Evolutionary conservation across 2,113 vertebrate species (phyloP).

Genomic region (Cephalopholis sonnerati): DNA sequence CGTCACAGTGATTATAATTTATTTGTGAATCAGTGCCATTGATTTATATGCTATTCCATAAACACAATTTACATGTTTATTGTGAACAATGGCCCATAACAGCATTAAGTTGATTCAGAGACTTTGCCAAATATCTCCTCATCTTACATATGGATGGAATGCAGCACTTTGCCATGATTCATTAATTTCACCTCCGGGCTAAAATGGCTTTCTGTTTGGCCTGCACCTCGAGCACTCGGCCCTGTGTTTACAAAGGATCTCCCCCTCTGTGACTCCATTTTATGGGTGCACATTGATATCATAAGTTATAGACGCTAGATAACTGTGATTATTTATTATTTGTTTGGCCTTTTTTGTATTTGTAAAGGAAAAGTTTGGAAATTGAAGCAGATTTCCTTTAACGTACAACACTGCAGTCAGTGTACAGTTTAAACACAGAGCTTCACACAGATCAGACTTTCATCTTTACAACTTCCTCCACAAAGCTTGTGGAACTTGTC

Average conservation of each 20-base stretch:
- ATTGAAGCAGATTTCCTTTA: background rate
- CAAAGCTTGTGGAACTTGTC: conserved; percentile 63
- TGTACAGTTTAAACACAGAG: conserved; percentile 15
- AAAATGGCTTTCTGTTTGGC: conserved; percentile 87
- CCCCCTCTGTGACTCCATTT: background rate
- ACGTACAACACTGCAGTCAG: background rate
- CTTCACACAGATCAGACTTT: conserved; percentile 28
- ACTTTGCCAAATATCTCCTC: conserved; percentile 88
- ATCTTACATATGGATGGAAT: conserved; percentile 90
- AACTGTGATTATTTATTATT: background rate
- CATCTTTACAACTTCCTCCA: conserved; percentile 30
- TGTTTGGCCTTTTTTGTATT: background rate
- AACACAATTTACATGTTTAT: conserved; percentile 92
- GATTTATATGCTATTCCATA: conserved; percentile 83
- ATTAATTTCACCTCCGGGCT: conserved; percentile 90
- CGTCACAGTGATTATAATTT: conserved; percentile 61
- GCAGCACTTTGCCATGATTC: conserved; percentile 88
- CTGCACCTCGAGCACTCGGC: conserved; percentile 82
- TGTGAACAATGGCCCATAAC: conserved; percentile 93
- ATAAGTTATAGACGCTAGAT: background rate
- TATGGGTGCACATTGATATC: conserved; percentile 6
- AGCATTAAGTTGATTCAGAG: conserved; percentile 91
- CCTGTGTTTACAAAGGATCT: conserved; percentile 50
- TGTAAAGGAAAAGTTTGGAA: background rate
- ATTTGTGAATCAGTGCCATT: conserved; percentile 62